A percentile compares a stretch with the other conserved stretches of the same genome.
Conservation (phyloP, 1,140 invertebrate species). For the Dinoponera quadriceps region DNA sequence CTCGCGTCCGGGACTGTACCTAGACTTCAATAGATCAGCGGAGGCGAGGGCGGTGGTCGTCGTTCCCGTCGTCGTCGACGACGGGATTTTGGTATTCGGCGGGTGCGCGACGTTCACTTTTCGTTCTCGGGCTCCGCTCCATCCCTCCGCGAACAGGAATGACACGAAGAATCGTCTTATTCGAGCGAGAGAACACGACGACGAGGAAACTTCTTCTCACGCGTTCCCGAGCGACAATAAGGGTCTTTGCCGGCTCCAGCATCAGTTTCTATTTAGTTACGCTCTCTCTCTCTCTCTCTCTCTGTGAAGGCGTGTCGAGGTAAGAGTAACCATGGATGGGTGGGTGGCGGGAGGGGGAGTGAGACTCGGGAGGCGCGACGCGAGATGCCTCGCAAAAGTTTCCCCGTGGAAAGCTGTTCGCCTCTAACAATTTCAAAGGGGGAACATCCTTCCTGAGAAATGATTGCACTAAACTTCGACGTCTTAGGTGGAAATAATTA, state of each 20-base stretch:
- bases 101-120: constrained; percentile 78
- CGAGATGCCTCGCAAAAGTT: constrained; percentile 72
- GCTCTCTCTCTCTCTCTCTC: constrained; percentile 60
- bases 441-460: constrained; percentile 74
- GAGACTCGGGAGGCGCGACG: constrained; percentile 40
- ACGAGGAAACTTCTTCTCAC: constrained; percentile 76
- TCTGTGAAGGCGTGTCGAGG: constrained; percentile 71
- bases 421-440: constrained; percentile 73
- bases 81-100: constrained; percentile 79
- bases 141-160: constrained; percentile 64
- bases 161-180: constrained; percentile 83
- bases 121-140: constrained; percentile 65
- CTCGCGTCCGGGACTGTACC: constrained; percentile 6
- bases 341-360: constrained; percentile 29
- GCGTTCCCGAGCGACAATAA: constrained; percentile 78
- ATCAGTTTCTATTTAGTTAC: constrained; percentile 81
- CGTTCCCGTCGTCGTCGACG: constrained; percentile 23
- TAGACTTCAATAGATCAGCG: constrained; percentile 44
- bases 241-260: constrained; percentile 74
- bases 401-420: constrained; percentile 71
- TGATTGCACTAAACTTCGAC: constrained; percentile 75
- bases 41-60: constrained; percentile 26
- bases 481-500: constrained; percentile 75
- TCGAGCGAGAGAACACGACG: constrained; percentile 75
- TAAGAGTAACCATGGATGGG: constrained; percentile 73